Conservation (phyloP, 2,888 invertebrate genomes). For the Gastracanthus pulcherrimus region DNA sequence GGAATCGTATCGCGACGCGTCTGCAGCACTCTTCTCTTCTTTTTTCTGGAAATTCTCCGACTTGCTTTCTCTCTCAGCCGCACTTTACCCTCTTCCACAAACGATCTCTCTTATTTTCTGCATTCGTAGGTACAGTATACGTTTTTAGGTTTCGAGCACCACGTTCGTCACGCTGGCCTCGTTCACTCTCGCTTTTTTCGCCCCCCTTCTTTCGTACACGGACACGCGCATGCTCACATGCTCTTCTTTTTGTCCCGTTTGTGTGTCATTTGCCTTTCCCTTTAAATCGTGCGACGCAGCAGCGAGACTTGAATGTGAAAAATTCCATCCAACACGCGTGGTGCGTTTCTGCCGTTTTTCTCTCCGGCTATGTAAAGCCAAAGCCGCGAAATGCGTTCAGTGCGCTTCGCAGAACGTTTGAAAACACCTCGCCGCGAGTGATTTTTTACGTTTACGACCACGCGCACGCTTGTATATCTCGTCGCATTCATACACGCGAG, state of each 20-base stretch:
- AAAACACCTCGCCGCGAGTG: background rate
- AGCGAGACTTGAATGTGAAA: background rate
- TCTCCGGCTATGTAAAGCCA: too few species aligned
- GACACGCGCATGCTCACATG: too few species aligned
- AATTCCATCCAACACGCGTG: background rate
- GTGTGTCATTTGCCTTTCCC: background rate
- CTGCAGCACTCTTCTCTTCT: background rate
- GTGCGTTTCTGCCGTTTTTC: background rate
- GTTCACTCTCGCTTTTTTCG: background rate
- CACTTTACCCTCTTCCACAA: background rate
- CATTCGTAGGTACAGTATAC: background rate
- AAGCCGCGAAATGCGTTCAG: background rate
- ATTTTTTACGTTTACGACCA: slow-evolving; percentile 16
- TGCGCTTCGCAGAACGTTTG: background rate
- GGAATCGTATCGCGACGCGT: background rate
- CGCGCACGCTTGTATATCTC: background rate
- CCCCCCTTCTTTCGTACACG: too few species aligned
- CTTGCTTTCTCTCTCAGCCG: background rate
- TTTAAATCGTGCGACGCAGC: background rate
- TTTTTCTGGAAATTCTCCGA: background rate
- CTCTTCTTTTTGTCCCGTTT: background rate
- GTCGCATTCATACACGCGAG: background rate
- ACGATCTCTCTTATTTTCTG: background rate
- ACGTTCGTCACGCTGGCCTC: background rate
- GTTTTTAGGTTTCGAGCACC: too few species aligned